phyloP scores from a whole-genome alignment of 2,113 vertebrate species.

The Verasper variegatus region DNA sequence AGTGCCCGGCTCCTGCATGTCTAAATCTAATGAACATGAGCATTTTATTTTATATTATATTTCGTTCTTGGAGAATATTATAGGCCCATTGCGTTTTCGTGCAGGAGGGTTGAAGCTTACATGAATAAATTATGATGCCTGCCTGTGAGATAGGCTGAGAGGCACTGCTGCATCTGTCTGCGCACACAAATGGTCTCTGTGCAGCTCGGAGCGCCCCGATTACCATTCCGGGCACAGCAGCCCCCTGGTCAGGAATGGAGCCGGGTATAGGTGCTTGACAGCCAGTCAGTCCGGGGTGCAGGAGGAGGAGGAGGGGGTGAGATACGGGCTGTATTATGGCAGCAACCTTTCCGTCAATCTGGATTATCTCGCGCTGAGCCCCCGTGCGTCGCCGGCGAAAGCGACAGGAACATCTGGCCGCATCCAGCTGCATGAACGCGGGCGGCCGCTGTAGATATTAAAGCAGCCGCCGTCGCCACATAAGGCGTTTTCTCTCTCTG shows the following conservation, averaged over 20 bases:
- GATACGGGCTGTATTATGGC: slow-evolving; percentile 47
- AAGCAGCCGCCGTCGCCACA: slow-evolving; percentile 57
- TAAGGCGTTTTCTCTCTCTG: slow-evolving; percentile 80
- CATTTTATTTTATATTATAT: neutral
- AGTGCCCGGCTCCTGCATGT: neutral
- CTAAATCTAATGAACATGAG: slow-evolving; percentile 21
- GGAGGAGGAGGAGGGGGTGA: neutral
- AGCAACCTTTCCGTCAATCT: slow-evolving; percentile 74
- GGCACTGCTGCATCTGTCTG: slow-evolving; percentile 76
- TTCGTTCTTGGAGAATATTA: slow-evolving; percentile 26
- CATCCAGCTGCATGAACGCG: slow-evolving; percentile 31
- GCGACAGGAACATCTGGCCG: slow-evolving; percentile 76
- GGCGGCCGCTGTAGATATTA: slow-evolving; percentile 40
- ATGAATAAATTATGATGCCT: slow-evolving; percentile 80
- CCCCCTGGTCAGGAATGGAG: slow-evolving; percentile 77
- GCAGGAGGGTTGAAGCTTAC: slow-evolving; percentile 61
- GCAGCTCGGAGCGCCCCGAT: slow-evolving; percentile 73
- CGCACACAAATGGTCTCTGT: slow-evolving; percentile 80
- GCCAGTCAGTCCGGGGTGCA: slow-evolving; percentile 59
- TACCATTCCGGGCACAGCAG: slow-evolving; percentile 80
- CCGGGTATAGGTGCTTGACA: slow-evolving; percentile 69
- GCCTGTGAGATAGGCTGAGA: slow-evolving; percentile 72
- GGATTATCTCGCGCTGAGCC: slow-evolving; percentile 77
- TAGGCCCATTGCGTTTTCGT: slow-evolving; percentile 47
- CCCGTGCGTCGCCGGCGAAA: slow-evolving; percentile 57